Percentiles rank a stretch among this genome's conserved stretches.
phyloP scores from a whole-genome alignment of 92 coral and sea anemone genomes.

The Scolanthus callimorphus region DNA sequence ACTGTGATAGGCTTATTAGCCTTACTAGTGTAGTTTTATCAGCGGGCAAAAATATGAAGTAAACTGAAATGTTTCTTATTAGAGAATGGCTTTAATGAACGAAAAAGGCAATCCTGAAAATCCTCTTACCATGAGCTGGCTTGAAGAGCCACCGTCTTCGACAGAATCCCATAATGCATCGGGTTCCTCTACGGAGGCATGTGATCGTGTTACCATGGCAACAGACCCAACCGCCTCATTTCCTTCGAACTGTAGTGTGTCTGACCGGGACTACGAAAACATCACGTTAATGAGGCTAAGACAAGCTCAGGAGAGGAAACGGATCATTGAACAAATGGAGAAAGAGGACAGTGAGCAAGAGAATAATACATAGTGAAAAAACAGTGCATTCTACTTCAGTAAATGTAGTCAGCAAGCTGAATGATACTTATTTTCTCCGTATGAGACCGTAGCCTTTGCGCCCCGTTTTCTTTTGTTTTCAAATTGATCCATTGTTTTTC shows the following conservation, averaged over 20 bases:
- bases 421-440: too few species aligned
- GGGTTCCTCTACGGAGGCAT: neutral
- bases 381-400: too few species aligned
- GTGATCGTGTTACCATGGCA: neutral
- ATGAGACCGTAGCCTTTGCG: too few species aligned
- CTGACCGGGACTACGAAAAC: slow-evolving; percentile 80
- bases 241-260: neutral
- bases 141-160: slow-evolving; percentile 24
- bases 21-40: neutral
- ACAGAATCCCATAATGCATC: slow-evolving; percentile 46
- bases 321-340: slow-evolving; percentile 76
- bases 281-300: slow-evolving; percentile 88
- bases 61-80: neutral
- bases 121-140: slow-evolving; percentile 81
- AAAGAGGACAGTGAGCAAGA: slow-evolving; percentile 44
- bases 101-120: slow-evolving; percentile 70
- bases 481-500: too few species aligned
- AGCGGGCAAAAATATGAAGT: neutral
- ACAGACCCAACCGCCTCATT: slow-evolving; percentile 13
- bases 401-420: too few species aligned
- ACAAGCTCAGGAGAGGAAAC: slow-evolving; percentile 92
- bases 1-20: neutral
- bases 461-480: too few species aligned
- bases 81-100: slow-evolving; percentile 79
- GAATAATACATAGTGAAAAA: too few species aligned